Conservation (phyloP, 2,113 vertebrate species). For the Hyperoodon ampullatus region DNA sequence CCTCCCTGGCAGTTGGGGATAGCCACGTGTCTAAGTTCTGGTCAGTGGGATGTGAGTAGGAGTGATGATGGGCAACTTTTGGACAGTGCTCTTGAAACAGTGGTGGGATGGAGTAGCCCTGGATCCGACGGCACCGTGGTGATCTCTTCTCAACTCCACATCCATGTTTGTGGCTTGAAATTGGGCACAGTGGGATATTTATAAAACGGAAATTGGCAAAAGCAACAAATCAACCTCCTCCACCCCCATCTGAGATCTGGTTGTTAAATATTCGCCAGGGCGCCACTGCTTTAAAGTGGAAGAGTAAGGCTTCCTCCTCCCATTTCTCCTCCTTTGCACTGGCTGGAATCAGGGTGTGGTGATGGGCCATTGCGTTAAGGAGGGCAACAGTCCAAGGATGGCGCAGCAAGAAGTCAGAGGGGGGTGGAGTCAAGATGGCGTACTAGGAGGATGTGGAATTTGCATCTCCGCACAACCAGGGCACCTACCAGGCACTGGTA, state of each 20-base stretch:
- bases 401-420: rapidly evolving
- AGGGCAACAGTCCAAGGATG: too few relatives aligned
- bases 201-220: neutral
- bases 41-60: neutral
- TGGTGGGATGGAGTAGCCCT: rapidly evolving
- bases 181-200: rapidly evolving
- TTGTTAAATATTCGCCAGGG: neutral
- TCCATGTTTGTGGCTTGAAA: neutral
- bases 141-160: neutral
- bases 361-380: rapidly evolving
- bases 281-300: too few relatives aligned
- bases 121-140: neutral
- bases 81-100: neutral
- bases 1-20: neutral
- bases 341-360: neutral
- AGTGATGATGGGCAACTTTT: neutral
- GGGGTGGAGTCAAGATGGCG: too few relatives aligned
- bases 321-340: rapidly evolving
- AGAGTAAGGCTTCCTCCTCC: neutral
- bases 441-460: too few relatives aligned
- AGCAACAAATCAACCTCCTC: neutral
- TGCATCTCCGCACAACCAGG: too few relatives aligned
- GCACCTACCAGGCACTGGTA: too few relatives aligned
- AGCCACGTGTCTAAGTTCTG: neutral
- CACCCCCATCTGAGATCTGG: neutral